Percentiles rank a stretch among this genome's conserved stretches.
Conservation (phyloP, 2,797 vertebrate genomes). For the Lemur catta region DNA sequence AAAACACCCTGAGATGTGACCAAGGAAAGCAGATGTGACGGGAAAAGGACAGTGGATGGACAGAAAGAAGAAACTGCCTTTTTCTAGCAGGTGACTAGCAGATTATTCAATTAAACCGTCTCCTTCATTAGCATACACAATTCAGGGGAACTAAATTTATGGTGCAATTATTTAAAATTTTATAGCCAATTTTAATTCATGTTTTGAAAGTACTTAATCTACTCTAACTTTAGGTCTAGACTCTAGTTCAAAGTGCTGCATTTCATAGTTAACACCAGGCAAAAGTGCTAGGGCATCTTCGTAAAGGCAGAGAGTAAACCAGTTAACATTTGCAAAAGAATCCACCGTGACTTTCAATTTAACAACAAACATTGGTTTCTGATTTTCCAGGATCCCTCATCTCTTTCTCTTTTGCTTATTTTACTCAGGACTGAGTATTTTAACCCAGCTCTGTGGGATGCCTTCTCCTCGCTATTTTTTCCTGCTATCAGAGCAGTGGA, state of each 20-base stretch:
- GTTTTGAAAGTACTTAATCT: conserved; percentile 1
- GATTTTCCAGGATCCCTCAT: background rate
- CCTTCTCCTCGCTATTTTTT: background rate
- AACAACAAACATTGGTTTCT: background rate
- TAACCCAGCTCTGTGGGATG: background rate
- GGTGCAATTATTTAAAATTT: background rate
- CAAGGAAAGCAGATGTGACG: background rate
- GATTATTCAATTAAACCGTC: background rate
- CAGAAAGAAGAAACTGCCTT: background rate
- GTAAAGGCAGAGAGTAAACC: background rate
- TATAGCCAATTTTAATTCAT: background rate
- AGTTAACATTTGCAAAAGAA: background rate
- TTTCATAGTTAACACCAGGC: background rate
- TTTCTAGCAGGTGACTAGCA: background rate
- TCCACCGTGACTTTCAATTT: background rate
- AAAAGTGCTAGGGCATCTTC: background rate
- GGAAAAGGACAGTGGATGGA: background rate
- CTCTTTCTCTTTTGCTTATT: background rate
- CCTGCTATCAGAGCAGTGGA: background rate
- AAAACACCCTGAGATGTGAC: background rate
- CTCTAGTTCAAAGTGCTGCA: background rate
- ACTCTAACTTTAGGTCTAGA: background rate
- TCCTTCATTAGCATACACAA: background rate
- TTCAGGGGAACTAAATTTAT: background rate
- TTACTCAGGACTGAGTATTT: background rate